These are phyloP conservation scores for Athetis lepigone DNA, from an alignment of 2,888 invertebrate species.

Conservation along the genomic window DNA sequence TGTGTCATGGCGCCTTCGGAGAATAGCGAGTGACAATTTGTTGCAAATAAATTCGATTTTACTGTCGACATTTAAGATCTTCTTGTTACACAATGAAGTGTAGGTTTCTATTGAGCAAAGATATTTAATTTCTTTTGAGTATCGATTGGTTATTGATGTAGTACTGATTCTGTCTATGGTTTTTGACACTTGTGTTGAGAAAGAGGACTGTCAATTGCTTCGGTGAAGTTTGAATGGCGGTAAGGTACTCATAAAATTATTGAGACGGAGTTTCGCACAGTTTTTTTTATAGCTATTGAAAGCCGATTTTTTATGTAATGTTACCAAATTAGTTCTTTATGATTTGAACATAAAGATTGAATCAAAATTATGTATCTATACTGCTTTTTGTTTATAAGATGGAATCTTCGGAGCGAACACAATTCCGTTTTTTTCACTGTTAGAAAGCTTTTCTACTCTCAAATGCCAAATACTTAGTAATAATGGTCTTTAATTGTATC, in stretches of 20 bases:
- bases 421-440: too few species aligned
- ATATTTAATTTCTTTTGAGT: conserved; percentile 46
- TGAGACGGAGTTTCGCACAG: conserved; percentile 16
- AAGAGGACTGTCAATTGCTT: conserved; percentile 46
- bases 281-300: conserved; percentile 24
- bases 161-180: conserved; percentile 38
- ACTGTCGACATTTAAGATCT: conserved; percentile 49
- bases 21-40: conserved; percentile 83
- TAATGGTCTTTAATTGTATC: too few species aligned
- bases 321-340: not conserved
- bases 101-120: conserved; percentile 48
- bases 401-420: too few species aligned
- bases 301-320: not conserved
- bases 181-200: conserved; percentile 45
- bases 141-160: conserved; percentile 60
- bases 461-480: too few species aligned
- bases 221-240: conserved; percentile 34
- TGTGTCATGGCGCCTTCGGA: conserved; percentile 80
- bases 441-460: too few species aligned
- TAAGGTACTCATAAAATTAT: conserved; percentile 19
- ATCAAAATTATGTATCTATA: too few species aligned
- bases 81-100: conserved; percentile 52
- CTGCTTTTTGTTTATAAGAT: too few species aligned
- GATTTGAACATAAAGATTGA: not conserved
- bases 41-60: conserved; percentile 78